Base-by-base conservation (phyloP, 2,888 invertebrate genomes). In the Troides oblongomaculatus region DNA sequence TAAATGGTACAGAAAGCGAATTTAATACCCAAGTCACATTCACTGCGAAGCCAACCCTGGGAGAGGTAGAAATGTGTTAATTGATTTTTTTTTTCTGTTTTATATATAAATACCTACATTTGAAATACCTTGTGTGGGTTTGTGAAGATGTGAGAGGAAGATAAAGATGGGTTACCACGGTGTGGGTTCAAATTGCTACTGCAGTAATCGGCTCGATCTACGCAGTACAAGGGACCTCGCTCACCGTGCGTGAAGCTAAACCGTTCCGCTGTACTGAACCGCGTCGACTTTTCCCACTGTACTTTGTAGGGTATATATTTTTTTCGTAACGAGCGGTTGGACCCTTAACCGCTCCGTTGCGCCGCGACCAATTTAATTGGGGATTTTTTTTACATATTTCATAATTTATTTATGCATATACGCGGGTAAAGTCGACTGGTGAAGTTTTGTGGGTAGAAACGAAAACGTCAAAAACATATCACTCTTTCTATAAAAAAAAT, bases 261-360 rank as follows among this genome's bases (percentile, higher is more conserved):
- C 79, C 82, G 90, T 91, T 88, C 85, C 90, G 87, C 90, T 82
- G 87, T 82, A 84, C 79, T 87, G 82, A 80, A 73, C 80, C 73
- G 84, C 82, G 81, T 82, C 81, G 79, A 82, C 84, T 87, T 87
- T 89, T 90, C 90, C 88, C 89, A 90, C 88, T 87, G 83, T 83
- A 77, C 79, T 78, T 79, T 76, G 76, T 78, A 73, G 74, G 63
- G 72, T 61, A 53, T n/a, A 72, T 61, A 23, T 77, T 78, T 81
- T 83, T 84, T 78, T 79, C 78, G 78, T 84, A 84, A 87, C 84
- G 81, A 85, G 80, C 77, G 78, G 80, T 79, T 77, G 77, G 78
- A 72, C 83, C 85, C 85, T 86, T 83, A 72, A 72, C 69, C 66
- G 69, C 75, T 64, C 72, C 73, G 71, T 66, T 72, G 76, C 68